Evolutionary conservation across 2,113 vertebrate genomes (phyloP).

Genomic region (Pygoscelis adeliae): DNA sequence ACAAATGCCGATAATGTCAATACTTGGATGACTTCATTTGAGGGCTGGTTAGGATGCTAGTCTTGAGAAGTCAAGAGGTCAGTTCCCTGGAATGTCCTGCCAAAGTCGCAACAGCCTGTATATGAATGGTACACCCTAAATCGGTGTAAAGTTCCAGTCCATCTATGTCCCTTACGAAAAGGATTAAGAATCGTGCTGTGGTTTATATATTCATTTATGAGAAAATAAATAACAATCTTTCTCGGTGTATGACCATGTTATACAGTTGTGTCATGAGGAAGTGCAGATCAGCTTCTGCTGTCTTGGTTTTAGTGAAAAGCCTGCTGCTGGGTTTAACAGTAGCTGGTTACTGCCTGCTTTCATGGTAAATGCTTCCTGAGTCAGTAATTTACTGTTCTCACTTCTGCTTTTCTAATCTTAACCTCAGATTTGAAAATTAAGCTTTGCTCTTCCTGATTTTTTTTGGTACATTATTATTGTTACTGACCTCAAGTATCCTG

Average conservation of each 20-base stretch:
- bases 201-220: neutral
- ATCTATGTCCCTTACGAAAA: neutral
- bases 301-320: neutral
- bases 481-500: constrained; percentile 5
- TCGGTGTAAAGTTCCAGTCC: neutral
- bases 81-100: neutral
- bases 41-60: neutral
- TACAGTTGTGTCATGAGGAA: neutral
- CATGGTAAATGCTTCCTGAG: neutral
- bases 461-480: neutral
- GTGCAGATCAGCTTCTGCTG: neutral
- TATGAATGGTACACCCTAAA: neutral
- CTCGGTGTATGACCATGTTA: rapidly evolving
- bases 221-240: neutral
- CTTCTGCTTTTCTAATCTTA: constrained; percentile 50
- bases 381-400: neutral
- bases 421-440: constrained; percentile 34
- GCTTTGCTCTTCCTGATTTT: constrained; percentile 26
- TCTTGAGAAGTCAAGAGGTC: neutral
- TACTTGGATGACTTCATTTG: neutral
- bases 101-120: neutral
- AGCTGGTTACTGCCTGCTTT: neutral
- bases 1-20: neutral
- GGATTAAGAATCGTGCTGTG: neutral
- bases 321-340: neutral